These are phyloP conservation scores for Ceratina australensis DNA, from an alignment of 1,140 invertebrate species.

Conservation along the genomic window DNA sequence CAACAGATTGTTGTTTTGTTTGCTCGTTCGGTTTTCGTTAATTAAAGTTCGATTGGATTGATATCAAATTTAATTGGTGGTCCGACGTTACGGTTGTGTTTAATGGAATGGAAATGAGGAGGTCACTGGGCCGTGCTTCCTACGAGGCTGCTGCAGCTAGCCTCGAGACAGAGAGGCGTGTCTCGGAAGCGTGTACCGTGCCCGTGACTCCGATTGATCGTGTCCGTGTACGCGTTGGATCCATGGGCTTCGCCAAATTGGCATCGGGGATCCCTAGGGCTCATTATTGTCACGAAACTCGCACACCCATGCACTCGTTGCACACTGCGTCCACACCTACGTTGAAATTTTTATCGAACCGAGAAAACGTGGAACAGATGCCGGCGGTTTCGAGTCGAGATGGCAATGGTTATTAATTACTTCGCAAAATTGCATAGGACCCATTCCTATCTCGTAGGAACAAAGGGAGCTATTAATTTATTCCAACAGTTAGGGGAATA, in stretches of 20 bases:
- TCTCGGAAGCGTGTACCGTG: conserved; percentile 26
- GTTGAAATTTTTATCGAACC: too few relatives aligned
- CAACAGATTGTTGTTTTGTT: too few relatives aligned
- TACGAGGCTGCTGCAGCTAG: not conserved
- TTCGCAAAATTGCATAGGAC: too few relatives aligned
- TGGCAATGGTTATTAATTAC: too few relatives aligned
- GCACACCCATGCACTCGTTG: conserved; percentile 40
- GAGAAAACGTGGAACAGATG: too few relatives aligned
- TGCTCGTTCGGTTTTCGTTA: not conserved
- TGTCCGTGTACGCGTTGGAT: conserved; percentile 1
- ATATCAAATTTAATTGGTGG: not conserved
- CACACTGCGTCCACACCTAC: conserved; percentile 4
- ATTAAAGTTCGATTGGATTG: not conserved
- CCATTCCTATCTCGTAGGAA: too few relatives aligned
- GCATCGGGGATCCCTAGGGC: not conserved
- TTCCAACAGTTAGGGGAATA: too few relatives aligned
- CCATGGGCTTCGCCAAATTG: not conserved
- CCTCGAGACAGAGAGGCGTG: conserved; percentile 32
- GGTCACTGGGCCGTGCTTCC: conserved; percentile 9
- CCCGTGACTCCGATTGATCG: conserved; percentile 21
- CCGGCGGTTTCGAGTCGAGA: too few relatives aligned
- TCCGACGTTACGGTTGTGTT: not conserved
- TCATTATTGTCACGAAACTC: conserved; percentile 36
- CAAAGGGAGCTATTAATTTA: too few relatives aligned
- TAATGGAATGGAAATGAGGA: conserved; percentile 5